Base-by-base conservation (phyloP, 35 echinoderm and acorn worm genomes). In the Apostichopus parvimensis region DNA sequence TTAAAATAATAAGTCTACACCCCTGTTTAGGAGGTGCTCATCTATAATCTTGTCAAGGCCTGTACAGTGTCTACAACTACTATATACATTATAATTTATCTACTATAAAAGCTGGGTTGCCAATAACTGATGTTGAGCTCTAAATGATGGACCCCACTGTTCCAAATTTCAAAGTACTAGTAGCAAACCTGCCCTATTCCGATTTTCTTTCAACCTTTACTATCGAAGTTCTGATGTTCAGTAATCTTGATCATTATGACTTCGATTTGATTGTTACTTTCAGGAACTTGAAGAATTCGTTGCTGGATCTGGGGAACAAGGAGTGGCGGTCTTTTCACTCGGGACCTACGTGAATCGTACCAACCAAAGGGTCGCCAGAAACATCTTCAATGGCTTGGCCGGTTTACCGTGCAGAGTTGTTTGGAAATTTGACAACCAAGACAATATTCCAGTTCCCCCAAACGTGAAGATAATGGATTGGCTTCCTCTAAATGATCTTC, bases 401-500 rank as follows among this genome's bases (percentile, higher is more conserved):
- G 57, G 73, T 22, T 20, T 96, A 76, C 72, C 79, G 11, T 75
- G 91, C 23, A 79, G 91, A 21, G 95, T 96, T 8, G 73, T 96
- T 7, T 85, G 82, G 90, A 94, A 96, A 34, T 82, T 79, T 25
- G 86, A 80, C 9, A 78, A 92, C 78, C 12, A 18, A 54, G 70
- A 77, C 8, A 18, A 17, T 8, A 18, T 92, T 7, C 64, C 58
- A 6, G 24, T 52, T 15, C 54, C 58, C 10, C 4, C 93, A 4
- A 68, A 76, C 12, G 55, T 60, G 25, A 96, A 96, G 57, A 70
- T 89, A 21, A 94, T 91, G 57, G 8, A 94, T 17, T 96, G 93
- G 93, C 57, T 96, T 23, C 95, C 95, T 15, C 89, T 79, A 10
- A 96, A 96, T 90, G 93, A 96, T 45, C 68, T 96, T 24, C 61